Conservation (phyloP, 2,113 vertebrate genomes). For the Brienomyrus brachyistius region DNA sequence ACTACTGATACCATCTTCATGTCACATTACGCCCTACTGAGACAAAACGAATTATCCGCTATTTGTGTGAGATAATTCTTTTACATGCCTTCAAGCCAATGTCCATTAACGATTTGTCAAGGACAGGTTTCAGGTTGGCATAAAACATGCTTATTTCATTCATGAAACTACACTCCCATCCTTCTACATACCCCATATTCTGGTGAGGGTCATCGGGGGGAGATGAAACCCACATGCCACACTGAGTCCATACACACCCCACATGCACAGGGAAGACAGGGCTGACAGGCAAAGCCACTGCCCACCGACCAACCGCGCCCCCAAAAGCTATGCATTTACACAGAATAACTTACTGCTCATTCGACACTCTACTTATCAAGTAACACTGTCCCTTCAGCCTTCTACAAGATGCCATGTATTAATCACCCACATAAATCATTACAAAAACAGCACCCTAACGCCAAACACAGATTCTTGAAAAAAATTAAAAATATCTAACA, state of each 20-base stretch:
- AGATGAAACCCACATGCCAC: neutral
- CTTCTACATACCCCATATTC: neutral
- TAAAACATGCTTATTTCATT: neutral
- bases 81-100: neutral
- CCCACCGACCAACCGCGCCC: neutral
- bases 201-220: neutral
- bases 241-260: neutral
- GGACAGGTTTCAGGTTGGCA: neutral
- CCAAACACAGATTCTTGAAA: neutral
- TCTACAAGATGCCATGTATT: neutral
- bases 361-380: neutral
- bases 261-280: neutral
- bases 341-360: neutral
- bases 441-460: neutral
- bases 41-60: neutral
- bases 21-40: neutral
- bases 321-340: neutral
- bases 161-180: neutral
- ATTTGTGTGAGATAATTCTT: neutral
- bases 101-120: neutral
- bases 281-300: neutral
- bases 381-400: neutral
- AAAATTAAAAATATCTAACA: neutral
- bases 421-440: neutral
- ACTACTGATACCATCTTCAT: neutral